Evolutionary conservation across 1,140 invertebrate genomes (phyloP), one percentile per base, ranked within the genome.

Genomic region (Trachymyrmex cornetzi): DNA sequence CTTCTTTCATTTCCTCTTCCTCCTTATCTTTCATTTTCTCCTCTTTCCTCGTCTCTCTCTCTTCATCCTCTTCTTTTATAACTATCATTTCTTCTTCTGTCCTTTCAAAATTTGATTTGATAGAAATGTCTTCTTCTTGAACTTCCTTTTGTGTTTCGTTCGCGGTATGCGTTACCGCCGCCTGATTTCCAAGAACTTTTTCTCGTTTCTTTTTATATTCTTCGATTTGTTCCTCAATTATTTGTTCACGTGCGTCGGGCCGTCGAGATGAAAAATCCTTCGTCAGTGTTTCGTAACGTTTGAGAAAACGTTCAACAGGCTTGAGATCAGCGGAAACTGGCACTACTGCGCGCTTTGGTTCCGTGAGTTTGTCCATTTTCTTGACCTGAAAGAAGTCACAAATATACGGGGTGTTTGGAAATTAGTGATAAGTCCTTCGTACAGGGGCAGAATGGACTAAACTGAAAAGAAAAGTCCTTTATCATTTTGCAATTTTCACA

Each of bases 181-280:
- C 19, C 7, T 85, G 75, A 77, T 86, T 84, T 16, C 95, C 95
- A 24, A 95, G 72, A 67, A 95, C 88, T 81, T 95, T 93, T 69
- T 95, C 95, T 4, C 95, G 92, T 55, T 93, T 95, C 75, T 93
- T 94, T 84, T 95, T 95, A 66, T 95, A 95, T 69, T 95, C 92
- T 75, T 95, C 95, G 22, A 95, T 95, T 92, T 95, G 94, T 64
- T 95, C 91, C 34, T 95, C 95, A 30, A 95, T 95, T 81, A 93
- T 94, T 63, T 91, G 93, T 71, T 93, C 93, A 80, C 93, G 67
- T 30, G 90, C 87, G 75, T 93, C 92, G 16, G 87, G 34, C 24
- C 88, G 90, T 3, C 87, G 59, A 77, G 64, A 69, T 71, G 89
- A 91, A 14, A 91, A 87, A 77, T 95, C 93, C 69, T 91, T 94